Base-by-base conservation (phyloP, 2,888 invertebrate species). In the Cephus rjabovi region DNA sequence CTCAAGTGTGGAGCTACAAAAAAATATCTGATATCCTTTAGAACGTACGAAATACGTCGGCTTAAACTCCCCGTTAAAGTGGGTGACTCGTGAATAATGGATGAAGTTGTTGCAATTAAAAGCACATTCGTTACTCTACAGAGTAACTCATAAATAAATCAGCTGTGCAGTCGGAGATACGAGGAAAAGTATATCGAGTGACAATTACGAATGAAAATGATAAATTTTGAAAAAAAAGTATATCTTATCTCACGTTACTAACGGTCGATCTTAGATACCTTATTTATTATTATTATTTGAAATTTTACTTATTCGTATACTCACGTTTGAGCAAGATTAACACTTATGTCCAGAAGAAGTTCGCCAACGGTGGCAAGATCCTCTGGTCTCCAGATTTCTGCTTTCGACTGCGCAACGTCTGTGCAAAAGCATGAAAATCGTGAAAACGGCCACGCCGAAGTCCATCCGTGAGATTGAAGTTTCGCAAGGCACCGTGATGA, bases 331-430 rank as follows among this genome's bases (percentile, higher is more conserved):
- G 97, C 96, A 84, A 97, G 92, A 89, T 95, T 96, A 85, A 95
- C 95, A 56, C 97, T 96, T 87, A 97, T 95, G 90, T 98, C 98
- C 83, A 97, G 93, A 71, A 98, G 93, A 68, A 97, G 93, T 92
- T 97, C 97, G 68, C 97, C 97, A 74, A 97, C 96, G 40, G 96
- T 96, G 69, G 97, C 97, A 84, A 96, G 94, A 88, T 97, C 96
- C 91, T 97, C 96, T 0, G 97, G 94, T 88, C 95, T 95, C 96
- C 97, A 97, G 34, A 86, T 83, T 84, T 96, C 96, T 31, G 95
- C 94, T 88, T 96, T 95, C 0, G 97, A 96, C 86, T 95, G 95
- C 15, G 96, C 94, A 37, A 97, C 95, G 92, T 95, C 97, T 97
- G 93, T n/a, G 92, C 90, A 81, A 74, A 82, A 80, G 15, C 23